Evolutionary conservation across 2,113 vertebrate genomes (phyloP).

Genomic region (Turdus rufiventris): DNA sequence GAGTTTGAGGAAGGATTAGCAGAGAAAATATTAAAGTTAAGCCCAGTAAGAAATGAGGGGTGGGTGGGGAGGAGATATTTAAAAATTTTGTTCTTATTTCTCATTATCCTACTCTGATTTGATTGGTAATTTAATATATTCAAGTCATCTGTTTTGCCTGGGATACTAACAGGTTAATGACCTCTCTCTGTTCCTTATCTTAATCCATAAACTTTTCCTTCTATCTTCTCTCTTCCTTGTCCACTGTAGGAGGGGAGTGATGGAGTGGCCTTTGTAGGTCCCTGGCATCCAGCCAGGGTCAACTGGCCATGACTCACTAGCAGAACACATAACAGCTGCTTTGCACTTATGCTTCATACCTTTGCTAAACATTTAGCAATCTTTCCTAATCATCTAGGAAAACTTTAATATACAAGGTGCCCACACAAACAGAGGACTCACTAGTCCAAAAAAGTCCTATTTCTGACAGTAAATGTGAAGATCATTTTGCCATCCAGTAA

Average conservation of each 20-base stretch:
- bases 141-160: neutral
- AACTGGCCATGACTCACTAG: neutral
- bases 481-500: neutral
- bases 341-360: neutral
- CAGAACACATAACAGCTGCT: neutral
- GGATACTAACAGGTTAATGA: neutral
- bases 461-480: neutral
- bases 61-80: rapidly evolving
- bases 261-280: neutral
- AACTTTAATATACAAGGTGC: neutral
- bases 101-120: neutral
- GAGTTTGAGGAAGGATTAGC: neutral
- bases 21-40: neutral
- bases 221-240: neutral
- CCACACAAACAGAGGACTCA: neutral
- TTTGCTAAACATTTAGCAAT: neutral
- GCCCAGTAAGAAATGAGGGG: neutral
- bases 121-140: neutral
- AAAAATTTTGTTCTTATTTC: neutral
- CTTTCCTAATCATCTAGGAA: neutral
- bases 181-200: neutral
- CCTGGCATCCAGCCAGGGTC: neutral
- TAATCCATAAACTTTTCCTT: neutral
- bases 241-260: neutral
- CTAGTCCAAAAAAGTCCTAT: neutral